Evolutionary conservation across 2,797 vertebrate genomes (phyloP).

Genomic region (Syngnathus rostellatus): DNA sequence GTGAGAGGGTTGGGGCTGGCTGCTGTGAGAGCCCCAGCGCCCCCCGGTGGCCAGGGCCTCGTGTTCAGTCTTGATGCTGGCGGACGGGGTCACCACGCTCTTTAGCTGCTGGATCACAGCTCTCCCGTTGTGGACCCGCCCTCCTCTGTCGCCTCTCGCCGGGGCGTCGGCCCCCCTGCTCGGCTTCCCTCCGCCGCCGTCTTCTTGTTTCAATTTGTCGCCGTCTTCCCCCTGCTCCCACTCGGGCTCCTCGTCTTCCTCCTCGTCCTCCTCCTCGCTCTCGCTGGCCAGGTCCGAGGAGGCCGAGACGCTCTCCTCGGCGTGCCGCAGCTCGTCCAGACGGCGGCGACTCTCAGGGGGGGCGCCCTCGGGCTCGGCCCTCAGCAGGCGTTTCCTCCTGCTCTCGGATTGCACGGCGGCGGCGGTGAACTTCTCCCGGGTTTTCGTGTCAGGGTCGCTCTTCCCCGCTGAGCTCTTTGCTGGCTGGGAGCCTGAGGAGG

Average conservation of each 20-base stretch:
- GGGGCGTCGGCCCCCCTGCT: slow-evolving; percentile 33
- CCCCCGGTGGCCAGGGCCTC: slow-evolving; percentile 51
- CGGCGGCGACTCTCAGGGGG: slow-evolving; percentile 60
- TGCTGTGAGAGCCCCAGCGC: slow-evolving; percentile 53
- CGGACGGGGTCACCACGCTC: slow-evolving; percentile 53
- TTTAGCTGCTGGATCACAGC: slow-evolving; percentile 79
- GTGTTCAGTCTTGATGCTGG: slow-evolving; percentile 74
- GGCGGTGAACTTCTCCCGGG: slow-evolving; percentile 54
- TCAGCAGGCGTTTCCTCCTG: slow-evolving; percentile 66
- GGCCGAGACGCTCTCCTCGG: slow-evolving; percentile 64
- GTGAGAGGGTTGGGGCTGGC: slow-evolving; percentile 51
- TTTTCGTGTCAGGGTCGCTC: slow-evolving; percentile 60
- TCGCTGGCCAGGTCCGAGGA: slow-evolving; percentile 70
- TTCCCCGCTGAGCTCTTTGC: slow-evolving; percentile 56
- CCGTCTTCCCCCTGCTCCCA: slow-evolving; percentile 54
- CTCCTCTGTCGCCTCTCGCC: slow-evolving; percentile 36
- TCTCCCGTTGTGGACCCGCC: slow-evolving; percentile 63
- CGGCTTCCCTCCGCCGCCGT: slow-evolving; percentile 42
- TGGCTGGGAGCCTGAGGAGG: slow-evolving; percentile 55
- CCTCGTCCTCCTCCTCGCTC: slow-evolving; percentile 52
- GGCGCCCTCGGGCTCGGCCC: slow-evolving; percentile 57
- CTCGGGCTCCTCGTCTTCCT: slow-evolving; percentile 21
- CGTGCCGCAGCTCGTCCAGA: slow-evolving; percentile 60
- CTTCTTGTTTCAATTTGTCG: slow-evolving; percentile 55
- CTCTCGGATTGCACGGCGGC: slow-evolving; percentile 54